phyloP scores from a whole-genome alignment of 2,797 vertebrate genomes.

The Malacoraja senta region DNA sequence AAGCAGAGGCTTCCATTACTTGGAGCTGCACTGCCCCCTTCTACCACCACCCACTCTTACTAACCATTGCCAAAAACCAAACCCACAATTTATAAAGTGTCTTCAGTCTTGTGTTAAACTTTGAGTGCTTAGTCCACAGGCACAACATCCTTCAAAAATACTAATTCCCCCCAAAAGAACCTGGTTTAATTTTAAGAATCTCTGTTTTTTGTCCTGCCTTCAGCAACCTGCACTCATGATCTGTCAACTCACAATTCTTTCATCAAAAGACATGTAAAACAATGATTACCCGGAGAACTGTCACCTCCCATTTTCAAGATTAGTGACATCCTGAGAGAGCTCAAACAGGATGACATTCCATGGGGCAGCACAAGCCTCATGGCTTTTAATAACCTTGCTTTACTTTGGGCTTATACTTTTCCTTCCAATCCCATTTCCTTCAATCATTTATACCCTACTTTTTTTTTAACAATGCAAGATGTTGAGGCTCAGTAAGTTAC shows the following conservation, averaged over 20 bases:
- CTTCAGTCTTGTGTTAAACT: slow-evolving; percentile 15
- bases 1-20: neutral
- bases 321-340: neutral
- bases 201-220: neutral
- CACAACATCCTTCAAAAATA: neutral
- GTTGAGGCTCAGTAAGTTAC: neutral
- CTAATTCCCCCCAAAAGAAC: neutral
- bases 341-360: neutral
- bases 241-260: neutral
- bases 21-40: too few species aligned
- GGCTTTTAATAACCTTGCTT: neutral
- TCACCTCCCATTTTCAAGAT: neutral
- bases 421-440: neutral
- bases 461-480: neutral
- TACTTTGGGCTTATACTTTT: neutral
- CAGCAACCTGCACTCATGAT: neutral
- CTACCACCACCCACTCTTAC: too few species aligned
- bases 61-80: neutral
- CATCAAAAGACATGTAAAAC: neutral
- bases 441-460: neutral
- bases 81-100: slow-evolving; percentile 11
- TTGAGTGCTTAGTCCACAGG: neutral
- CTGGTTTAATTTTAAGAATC: neutral
- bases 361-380: neutral
- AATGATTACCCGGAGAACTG: neutral